phyloP scores from a whole-genome alignment of 2,797 vertebrate species.

The Poecilia wingei region DNA sequence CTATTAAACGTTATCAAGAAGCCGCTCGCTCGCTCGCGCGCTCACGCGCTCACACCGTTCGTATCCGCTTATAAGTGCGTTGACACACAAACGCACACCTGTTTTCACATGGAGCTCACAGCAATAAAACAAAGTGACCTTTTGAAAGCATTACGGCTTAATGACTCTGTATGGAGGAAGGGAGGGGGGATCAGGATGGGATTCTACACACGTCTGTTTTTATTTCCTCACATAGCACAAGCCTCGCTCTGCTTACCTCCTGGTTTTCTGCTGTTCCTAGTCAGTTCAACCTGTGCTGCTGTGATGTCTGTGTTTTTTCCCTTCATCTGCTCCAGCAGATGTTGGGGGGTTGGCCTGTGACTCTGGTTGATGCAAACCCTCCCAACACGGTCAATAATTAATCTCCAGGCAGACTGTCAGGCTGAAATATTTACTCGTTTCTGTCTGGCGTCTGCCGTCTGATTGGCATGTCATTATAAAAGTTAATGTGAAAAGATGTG shows the following conservation, averaged over 20 bases:
- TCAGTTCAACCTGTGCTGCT: background rate
- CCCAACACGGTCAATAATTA: slow-evolving; percentile 54
- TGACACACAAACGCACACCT: slow-evolving; percentile 35
- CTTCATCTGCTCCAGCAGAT: slow-evolving; percentile 24
- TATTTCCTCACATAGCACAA: slow-evolving; percentile 28
- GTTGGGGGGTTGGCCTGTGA: slow-evolving; percentile 14
- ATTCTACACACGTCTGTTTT: slow-evolving; percentile 17
- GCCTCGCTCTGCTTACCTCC: background rate
- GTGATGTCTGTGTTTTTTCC: slow-evolving; percentile 4
- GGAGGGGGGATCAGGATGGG: slow-evolving; percentile 14
- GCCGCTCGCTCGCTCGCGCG: slow-evolving; percentile 6
- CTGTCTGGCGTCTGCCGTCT: slow-evolving; percentile 24
- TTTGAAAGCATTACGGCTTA: slow-evolving; percentile 54
- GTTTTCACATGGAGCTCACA: slow-evolving; percentile 35
- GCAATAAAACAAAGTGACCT: slow-evolving; percentile 60
- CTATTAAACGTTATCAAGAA: slow-evolving; percentile 54
- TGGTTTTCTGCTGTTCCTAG: background rate
- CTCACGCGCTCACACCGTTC: slow-evolving; percentile 17
- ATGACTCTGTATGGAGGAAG: slow-evolving; percentile 27
- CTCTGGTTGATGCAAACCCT: slow-evolving; percentile 3
- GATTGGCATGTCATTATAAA: slow-evolving; percentile 64
- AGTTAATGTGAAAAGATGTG: slow-evolving; percentile 27
- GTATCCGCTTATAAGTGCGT: slow-evolving; percentile 7
- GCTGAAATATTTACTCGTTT: slow-evolving; percentile 48
- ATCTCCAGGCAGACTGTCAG: slow-evolving; percentile 26